Percentiles rank a stretch among this genome's conserved stretches.
Evolutionary conservation across 2,888 invertebrate species (phyloP).

Genomic region (Drosophila algonquin): DNA sequence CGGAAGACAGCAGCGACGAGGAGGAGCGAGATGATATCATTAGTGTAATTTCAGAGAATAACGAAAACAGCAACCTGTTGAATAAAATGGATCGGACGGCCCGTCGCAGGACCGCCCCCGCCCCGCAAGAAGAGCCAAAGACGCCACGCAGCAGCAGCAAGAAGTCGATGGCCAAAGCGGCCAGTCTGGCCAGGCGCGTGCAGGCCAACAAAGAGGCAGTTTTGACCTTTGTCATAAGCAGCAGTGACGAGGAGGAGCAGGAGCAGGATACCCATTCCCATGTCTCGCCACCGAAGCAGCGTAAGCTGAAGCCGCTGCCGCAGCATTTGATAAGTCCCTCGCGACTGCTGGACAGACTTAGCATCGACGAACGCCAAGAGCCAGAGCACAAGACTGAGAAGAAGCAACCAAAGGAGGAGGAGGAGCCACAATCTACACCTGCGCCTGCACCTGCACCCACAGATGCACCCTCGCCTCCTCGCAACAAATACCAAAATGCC

Average conservation of each 20-base stretch:
- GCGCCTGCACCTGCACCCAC: slow-evolving; percentile 6
- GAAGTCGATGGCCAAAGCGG: slow-evolving; percentile 45
- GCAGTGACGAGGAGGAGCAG: slow-evolving; percentile 40
- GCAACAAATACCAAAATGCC: slow-evolving; percentile 83
- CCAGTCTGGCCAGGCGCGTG: slow-evolving; percentile 29
- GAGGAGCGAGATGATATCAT: slow-evolving; percentile 62
- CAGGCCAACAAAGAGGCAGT: slow-evolving; percentile 38
- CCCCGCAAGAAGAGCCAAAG: slow-evolving; percentile 49
- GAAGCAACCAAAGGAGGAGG: not conserved
- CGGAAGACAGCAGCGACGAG: slow-evolving; percentile 57
- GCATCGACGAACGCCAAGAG: slow-evolving; percentile 75
- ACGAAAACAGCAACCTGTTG: slow-evolving; percentile 76
- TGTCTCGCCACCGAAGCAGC: slow-evolving; percentile 82
- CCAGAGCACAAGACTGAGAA: slow-evolving; percentile 47
- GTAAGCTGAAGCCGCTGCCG: slow-evolving; percentile 58
- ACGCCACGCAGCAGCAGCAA: slow-evolving; percentile 77
- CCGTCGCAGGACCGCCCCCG: slow-evolving; percentile 20
- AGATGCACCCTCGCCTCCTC: slow-evolving; percentile 46
- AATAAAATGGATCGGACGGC: slow-evolving; percentile 70
- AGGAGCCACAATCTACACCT: slow-evolving; percentile 2
- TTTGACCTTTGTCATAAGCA: slow-evolving; percentile 2
- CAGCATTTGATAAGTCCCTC: slow-evolving; percentile 81
- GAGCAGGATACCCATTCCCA: slow-evolving; percentile 40
- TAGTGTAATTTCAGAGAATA: slow-evolving; percentile 72
- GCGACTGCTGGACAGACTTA: slow-evolving; percentile 79